Percentiles rank a stretch among this genome's conserved stretches.
Evolutionary conservation across 2,113 vertebrate genomes (phyloP).

Genomic region (Hystrix cristata): DNA sequence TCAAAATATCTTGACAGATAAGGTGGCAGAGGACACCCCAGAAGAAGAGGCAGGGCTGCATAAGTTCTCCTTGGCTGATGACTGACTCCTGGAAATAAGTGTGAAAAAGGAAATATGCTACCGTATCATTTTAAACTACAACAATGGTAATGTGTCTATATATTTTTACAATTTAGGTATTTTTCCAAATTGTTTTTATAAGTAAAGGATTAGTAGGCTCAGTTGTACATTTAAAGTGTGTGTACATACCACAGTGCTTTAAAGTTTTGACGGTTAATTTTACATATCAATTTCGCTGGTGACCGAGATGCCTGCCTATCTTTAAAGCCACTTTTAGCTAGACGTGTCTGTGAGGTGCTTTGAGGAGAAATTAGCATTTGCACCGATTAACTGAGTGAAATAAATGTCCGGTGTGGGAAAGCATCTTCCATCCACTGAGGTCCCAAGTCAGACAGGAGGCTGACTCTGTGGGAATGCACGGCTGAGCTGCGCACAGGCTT

Average conservation of each 20-base stretch:
- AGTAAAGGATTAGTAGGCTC: neutral
- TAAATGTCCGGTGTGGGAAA: fast-evolving
- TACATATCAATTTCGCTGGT: neutral
- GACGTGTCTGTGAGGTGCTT: neutral
- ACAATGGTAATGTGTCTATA: neutral
- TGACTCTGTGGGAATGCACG: neutral
- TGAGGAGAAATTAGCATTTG: neutral
- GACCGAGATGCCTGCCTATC: neutral
- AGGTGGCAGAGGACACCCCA: slow-evolving; percentile 47
- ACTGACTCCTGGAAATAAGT: neutral
- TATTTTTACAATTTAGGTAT: neutral
- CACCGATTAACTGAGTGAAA: neutral
- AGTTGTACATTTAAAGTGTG: neutral
- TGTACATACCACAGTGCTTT: neutral
- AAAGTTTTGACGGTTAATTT: neutral
- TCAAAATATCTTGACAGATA: neutral
- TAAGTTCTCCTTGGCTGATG: neutral
- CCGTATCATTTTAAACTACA: neutral
- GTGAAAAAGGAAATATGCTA: neutral
- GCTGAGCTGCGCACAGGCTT: fast-evolving
- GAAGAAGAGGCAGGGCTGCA: neutral
- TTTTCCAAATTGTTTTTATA: neutral
- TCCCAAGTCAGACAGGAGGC: neutral
- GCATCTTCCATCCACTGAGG: neutral
- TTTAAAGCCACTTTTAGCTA: neutral